Evolutionary conservation across 2,113 vertebrate species (phyloP).

Genomic region (Gobius niger): DNA sequence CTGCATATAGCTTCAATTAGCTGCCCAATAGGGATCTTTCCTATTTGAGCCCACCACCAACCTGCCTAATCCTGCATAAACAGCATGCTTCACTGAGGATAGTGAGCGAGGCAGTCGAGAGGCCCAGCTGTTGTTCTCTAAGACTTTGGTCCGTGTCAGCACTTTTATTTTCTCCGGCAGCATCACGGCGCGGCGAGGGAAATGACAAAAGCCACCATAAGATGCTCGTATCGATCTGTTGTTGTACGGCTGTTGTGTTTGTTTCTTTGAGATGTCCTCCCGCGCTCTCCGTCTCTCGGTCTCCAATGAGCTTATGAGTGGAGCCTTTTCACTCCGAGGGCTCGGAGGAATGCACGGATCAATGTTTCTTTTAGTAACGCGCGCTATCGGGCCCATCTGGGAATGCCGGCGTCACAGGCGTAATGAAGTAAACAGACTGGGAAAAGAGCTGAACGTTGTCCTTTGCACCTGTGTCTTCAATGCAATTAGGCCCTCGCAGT

Average conservation of each 20-base stretch:
- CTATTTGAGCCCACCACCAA: conserved; percentile 1
- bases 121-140: conserved; percentile 48
- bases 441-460: background rate
- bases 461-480: background rate
- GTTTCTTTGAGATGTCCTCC: conserved; percentile 34
- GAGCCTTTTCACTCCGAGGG: conserved; percentile 18
- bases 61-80: conserved; percentile 24
- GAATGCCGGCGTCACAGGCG: background rate
- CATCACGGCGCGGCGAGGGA: conserved; percentile 28
- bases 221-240: conserved; percentile 52
- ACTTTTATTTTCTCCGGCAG: conserved; percentile 35
- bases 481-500: background rate
- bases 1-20: background rate
- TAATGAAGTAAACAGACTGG: conserved; percentile 3
- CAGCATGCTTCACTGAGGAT: conserved; percentile 30
- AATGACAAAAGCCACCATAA: conserved; percentile 39
- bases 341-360: conserved; percentile 19
- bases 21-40: conserved; percentile 12
- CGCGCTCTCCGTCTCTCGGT: conserved; percentile 10
- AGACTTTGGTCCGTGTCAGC: conserved; percentile 43
- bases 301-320: background rate
- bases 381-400: conserved; percentile 2
- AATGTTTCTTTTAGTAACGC: conserved; percentile 10
- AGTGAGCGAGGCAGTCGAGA: conserved; percentile 30
- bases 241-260: conserved; percentile 26